Conservation (phyloP, 2,888 invertebrate species). For the Gastrophysa polygoni region DNA sequence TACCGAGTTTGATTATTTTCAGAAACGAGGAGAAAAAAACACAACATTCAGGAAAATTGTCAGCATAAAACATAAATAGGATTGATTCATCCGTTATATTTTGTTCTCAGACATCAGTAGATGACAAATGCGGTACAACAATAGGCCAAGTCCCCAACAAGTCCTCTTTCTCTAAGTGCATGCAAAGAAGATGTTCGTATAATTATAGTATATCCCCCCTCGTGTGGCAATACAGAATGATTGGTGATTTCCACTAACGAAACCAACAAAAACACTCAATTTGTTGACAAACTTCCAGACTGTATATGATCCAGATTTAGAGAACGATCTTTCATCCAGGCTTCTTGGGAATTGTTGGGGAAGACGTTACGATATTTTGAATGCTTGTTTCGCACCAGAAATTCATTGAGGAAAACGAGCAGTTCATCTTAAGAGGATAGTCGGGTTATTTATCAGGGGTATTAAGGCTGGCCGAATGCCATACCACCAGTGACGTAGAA, state of each 20-base stretch:
- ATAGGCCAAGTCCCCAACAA: background rate
- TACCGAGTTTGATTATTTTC: too few species aligned
- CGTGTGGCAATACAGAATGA: background rate
- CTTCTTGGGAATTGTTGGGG: slow-evolving; percentile 18
- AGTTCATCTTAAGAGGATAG: slow-evolving; percentile 42
- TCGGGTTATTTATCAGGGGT: slow-evolving; percentile 42
- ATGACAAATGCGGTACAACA: background rate
- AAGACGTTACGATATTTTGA: slow-evolving; percentile 42
- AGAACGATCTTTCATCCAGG: slow-evolving; percentile 24
- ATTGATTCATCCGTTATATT: too few species aligned
- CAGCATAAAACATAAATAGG: too few species aligned
- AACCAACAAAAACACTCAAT: slow-evolving; percentile 19
- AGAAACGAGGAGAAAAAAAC: too few species aligned
- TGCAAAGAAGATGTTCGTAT: background rate
- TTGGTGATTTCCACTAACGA: slow-evolving; percentile 12
- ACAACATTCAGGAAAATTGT: too few species aligned
- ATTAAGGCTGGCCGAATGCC: slow-evolving; percentile 45
- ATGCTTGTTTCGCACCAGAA: slow-evolving; percentile 38
- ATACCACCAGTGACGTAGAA: slow-evolving; percentile 28
- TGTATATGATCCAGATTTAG: slow-evolving; percentile 16
- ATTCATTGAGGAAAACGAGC: slow-evolving; percentile 46
- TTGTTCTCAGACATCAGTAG: background rate
- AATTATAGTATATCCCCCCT: background rate
- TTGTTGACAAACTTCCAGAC: slow-evolving; percentile 4
- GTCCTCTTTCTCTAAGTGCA: background rate